Conservation (phyloP, 2,797 vertebrate species). For the Eleutherodactylus coqui region DNA sequence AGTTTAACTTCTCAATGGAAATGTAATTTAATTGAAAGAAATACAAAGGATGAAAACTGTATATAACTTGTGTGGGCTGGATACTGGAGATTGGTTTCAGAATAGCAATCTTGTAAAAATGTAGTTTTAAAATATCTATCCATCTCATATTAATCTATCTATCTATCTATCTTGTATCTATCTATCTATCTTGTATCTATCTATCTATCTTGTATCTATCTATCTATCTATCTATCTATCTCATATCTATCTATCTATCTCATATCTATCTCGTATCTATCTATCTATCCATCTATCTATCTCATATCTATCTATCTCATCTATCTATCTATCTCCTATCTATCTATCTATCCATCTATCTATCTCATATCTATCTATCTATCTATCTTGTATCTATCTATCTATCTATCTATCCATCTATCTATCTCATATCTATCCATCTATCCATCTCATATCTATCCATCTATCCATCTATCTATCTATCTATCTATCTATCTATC, state of each 20-base stretch:
- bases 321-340: too few relatives aligned
- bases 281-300: not conserved
- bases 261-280: not conserved
- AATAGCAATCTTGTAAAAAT: not conserved
- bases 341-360: too few relatives aligned
- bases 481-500: not conserved
- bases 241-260: not conserved
- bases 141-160: not conserved
- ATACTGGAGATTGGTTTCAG: not conserved
- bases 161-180: not conserved
- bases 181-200: not conserved
- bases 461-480: not conserved
- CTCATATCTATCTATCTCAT: not conserved
- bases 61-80: constrained; percentile 6
- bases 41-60: not conserved
- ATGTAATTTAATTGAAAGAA: constrained; percentile 26
- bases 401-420: not conserved
- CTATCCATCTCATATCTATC: not conserved
- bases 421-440: not conserved
- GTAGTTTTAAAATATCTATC: not conserved
- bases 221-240: not conserved
- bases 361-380: too few relatives aligned
- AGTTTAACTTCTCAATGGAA: constrained; percentile 29
- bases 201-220: not conserved
- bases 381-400: too few relatives aligned